Conservation (phyloP, 2,888 invertebrate species). For the Gymnoscelis rufifasciata region DNA sequence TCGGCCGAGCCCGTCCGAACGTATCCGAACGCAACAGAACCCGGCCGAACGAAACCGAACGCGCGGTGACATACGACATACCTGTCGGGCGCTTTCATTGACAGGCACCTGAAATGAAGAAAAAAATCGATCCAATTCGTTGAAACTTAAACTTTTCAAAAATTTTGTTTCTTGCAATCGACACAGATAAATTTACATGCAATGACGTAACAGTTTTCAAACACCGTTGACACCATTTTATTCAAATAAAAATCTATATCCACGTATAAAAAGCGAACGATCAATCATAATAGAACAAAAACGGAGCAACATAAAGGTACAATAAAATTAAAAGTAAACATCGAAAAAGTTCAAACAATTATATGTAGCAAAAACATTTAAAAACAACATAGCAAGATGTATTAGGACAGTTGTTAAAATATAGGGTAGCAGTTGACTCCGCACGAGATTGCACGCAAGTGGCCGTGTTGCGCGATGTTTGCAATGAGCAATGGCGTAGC, state of each 20-base stretch:
- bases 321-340: conserved; percentile 75
- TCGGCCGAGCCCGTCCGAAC: conserved; percentile 65
- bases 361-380: conserved; percentile 73
- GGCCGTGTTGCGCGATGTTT: conserved; percentile 26
- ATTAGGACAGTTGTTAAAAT: conserved; percentile 80
- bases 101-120: conserved; percentile 86
- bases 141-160: conserved; percentile 74
- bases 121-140: conserved; percentile 82
- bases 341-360: conserved; percentile 70
- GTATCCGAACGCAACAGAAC: conserved; percentile 69
- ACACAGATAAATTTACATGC: conserved; percentile 80
- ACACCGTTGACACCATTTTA: background rate
- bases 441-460: conserved; percentile 70
- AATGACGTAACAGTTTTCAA: conserved; percentile 29
- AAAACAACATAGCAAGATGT: conserved; percentile 79
- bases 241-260: background rate
- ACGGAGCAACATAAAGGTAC: conserved; percentile 46
- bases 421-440: conserved; percentile 72
- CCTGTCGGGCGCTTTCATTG: conserved; percentile 87
- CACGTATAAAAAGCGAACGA: conserved; percentile 22
- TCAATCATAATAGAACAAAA: conserved; percentile 34
- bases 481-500: conserved; percentile 16
- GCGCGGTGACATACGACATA: conserved; percentile 77
- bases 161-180: conserved; percentile 46
- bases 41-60: conserved; percentile 72